Evolutionary conservation across 2,113 vertebrate species (phyloP).

Genomic region (Pterocles burchelli): DNA sequence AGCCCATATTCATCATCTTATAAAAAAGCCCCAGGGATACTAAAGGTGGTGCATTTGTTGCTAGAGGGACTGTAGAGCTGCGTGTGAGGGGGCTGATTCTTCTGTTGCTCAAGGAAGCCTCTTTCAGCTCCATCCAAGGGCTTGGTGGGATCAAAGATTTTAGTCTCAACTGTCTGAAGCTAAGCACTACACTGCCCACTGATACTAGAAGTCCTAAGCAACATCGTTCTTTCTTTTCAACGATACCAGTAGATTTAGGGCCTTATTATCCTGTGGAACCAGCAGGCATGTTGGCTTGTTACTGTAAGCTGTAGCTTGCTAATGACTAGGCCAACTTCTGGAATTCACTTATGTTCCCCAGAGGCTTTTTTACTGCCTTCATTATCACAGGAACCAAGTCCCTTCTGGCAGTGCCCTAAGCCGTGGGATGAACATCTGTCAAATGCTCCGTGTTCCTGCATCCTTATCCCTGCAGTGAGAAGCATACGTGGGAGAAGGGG

Average conservation of each 20-base stretch:
- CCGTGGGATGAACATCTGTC: slow-evolving; percentile 14
- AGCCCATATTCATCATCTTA: background rate
- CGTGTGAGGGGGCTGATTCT: background rate
- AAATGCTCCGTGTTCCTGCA: slow-evolving; percentile 4
- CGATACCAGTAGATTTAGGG: background rate
- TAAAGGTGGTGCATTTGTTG: background rate
- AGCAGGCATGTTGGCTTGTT: background rate
- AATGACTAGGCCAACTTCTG: background rate
- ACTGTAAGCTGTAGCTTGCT: background rate
- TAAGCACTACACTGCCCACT: background rate
- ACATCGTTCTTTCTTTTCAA: background rate
- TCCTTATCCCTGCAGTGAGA: background rate
- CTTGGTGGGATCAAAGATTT: background rate
- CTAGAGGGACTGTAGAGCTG: background rate
- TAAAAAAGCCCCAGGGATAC: background rate
- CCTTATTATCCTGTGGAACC: background rate
- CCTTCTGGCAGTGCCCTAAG: slow-evolving; percentile 5
- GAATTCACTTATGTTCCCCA: background rate
- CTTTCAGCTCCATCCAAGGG: background rate
- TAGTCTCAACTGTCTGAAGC: background rate
- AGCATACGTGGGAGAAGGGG: background rate
- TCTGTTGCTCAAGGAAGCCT: background rate
- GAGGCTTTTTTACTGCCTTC: slow-evolving; percentile 3
- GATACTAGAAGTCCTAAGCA: background rate
- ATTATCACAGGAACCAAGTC: slow-evolving; percentile 32